These are phyloP conservation scores for Belgica antarctica DNA, from an alignment of 2,888 invertebrate species.

Conservation along the genomic window DNA sequence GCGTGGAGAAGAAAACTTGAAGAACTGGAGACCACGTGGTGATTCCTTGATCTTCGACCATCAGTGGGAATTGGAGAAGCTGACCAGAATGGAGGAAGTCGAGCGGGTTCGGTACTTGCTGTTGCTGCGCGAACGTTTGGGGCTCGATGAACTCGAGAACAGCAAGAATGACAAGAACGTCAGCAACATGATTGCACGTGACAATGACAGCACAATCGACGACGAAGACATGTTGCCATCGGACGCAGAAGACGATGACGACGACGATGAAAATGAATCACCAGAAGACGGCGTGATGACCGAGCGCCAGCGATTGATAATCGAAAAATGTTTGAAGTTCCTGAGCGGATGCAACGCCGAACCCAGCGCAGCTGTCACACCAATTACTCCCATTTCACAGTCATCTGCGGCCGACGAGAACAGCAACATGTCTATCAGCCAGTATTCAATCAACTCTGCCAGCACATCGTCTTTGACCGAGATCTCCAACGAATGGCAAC, in stretches of 20 bases:
- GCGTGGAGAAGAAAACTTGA: constrained; percentile 96
- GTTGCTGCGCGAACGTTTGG: constrained; percentile 83
- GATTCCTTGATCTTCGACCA: constrained; percentile 99
- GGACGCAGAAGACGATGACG: constrained; percentile 36
- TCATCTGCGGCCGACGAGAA: constrained; percentile 66
- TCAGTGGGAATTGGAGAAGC: constrained; percentile 98
- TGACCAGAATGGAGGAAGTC: constrained; percentile 93
- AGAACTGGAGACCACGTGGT: constrained; percentile 97
- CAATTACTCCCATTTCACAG: constrained; percentile 50
- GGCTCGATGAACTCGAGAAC: constrained; percentile 67
- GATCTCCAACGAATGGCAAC: constrained; percentile 61
- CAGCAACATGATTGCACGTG: constrained; percentile 91
- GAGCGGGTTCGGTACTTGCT: constrained; percentile 90
- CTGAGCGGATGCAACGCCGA: constrained; percentile 56
- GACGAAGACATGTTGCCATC: constrained; percentile 55
- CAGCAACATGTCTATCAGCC: constrained; percentile 76
- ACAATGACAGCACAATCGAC: constrained; percentile 57
- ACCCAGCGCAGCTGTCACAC: constrained; percentile 49
- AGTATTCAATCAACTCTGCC: constrained; percentile 67
- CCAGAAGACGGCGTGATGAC: constrained; percentile 67
- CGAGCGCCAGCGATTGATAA: constrained; percentile 74
- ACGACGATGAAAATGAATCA: constrained; percentile 55
- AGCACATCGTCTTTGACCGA: constrained; percentile 61
- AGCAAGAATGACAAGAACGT: constrained; percentile 90
- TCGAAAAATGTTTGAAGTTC: constrained; percentile 77